Evolutionary conservation across 1,140 invertebrate genomes (phyloP).

Genomic region (Neodiprion lecontei): DNA sequence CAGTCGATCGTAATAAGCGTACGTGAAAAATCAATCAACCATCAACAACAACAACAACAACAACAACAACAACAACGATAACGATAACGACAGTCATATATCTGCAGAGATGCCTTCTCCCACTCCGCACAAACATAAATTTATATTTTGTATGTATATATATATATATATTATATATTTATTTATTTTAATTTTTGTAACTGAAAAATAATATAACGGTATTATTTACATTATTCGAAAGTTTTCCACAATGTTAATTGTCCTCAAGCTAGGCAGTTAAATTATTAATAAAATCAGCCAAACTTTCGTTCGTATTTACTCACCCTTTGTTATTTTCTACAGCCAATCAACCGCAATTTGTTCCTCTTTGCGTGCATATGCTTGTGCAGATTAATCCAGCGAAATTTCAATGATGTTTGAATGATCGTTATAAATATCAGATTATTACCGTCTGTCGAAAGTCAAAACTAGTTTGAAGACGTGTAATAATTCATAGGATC

Average conservation of each 20-base stretch:
- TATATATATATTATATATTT: constrained; percentile 30
- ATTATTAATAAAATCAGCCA: constrained; percentile 8
- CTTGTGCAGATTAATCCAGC: too few relatives aligned
- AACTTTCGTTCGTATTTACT: too few relatives aligned
- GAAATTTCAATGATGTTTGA: too few relatives aligned
- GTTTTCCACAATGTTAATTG: neutral
- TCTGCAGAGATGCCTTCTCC: neutral
- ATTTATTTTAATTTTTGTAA: constrained; percentile 50
- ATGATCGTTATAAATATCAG: too few relatives aligned
- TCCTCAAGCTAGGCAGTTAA: neutral
- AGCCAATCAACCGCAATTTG: too few relatives aligned
- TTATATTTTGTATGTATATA: constrained; percentile 44
- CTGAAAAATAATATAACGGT: constrained; percentile 34
- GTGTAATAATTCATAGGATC: too few relatives aligned
- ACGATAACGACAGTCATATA: neutral
- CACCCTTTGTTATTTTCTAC: too few relatives aligned
- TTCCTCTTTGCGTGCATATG: too few relatives aligned
- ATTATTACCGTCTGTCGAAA: too few relatives aligned
- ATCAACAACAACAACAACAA: neutral
- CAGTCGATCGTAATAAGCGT: neutral
- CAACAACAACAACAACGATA: neutral
- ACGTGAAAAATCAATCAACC: neutral
- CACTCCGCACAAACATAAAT: constrained; percentile 10
- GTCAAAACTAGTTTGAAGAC: too few relatives aligned
- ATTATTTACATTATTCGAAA: constrained; percentile 10